A percentile compares a stretch with the other conserved stretches of the same genome.
phyloP scores from a whole-genome alignment of 2,113 vertebrate species.

The Gopherus flavomarginatus region DNA sequence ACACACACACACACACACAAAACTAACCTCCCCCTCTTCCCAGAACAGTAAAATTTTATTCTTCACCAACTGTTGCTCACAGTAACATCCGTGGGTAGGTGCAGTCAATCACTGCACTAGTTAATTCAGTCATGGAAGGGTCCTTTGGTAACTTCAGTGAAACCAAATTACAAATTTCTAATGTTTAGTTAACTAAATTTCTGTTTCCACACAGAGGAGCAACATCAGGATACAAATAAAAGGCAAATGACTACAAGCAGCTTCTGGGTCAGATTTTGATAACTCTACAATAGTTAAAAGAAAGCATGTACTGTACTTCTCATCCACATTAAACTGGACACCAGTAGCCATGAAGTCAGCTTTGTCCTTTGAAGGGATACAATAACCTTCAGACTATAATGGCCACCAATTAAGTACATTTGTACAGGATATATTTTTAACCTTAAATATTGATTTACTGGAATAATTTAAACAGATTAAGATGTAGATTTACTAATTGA shows the following conservation, averaged over 20 bases:
- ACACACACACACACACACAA: too few species aligned
- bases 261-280: neutral
- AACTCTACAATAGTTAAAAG: neutral
- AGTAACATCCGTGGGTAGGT: neutral
- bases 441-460: neutral
- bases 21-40: neutral
- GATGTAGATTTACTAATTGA: neutral
- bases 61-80: neutral
- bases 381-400: neutral
- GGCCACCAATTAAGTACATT: neutral
- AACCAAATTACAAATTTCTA: neutral
- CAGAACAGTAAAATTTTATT: neutral
- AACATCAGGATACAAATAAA: neutral
- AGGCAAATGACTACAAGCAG: neutral
- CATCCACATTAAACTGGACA: neutral
- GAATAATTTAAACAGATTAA: neutral
- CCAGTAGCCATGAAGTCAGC: neutral
- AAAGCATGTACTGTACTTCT: accelerated
- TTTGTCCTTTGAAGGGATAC: neutral
- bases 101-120: neutral
- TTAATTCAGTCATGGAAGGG: neutral
- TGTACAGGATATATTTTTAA: neutral
- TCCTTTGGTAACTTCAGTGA: neutral
- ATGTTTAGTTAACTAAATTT: neutral
- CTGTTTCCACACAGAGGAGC: neutral